phyloP scores from a whole-genome alignment of 2,797 vertebrate species.

The Mormyrops boulengeri region DNA sequence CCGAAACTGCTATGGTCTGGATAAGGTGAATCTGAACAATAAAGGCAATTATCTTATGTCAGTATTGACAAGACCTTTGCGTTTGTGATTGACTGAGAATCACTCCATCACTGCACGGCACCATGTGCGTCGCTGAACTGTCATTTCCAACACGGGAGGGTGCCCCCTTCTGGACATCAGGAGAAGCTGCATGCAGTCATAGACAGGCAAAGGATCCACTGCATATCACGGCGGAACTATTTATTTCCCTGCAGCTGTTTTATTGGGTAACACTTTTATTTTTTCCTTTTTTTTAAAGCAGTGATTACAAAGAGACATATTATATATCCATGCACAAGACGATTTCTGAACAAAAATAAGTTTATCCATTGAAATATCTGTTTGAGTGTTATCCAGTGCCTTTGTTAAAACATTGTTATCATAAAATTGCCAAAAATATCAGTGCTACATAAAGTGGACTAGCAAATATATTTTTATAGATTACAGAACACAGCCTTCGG shows the following conservation, averaged over 20 bases:
- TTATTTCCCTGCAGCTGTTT: neutral
- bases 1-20: neutral
- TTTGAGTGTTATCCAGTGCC: neutral
- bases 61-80: neutral
- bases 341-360: neutral
- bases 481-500: conserved; percentile 9
- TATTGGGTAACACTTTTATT: neutral
- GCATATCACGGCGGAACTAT: neutral
- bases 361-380: neutral
- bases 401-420: neutral
- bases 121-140: neutral
- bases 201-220: too few species aligned
- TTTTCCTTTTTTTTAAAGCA: neutral
- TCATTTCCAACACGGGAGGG: neutral
- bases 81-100: neutral
- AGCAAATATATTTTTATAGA: neutral
- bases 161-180: conserved; percentile 25
- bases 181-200: neutral
- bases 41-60: neutral
- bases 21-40: neutral
- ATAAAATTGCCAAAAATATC: neutral
- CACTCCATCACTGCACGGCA: neutral
- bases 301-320: neutral
- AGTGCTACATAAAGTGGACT: neutral
- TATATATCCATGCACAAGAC: neutral